Evolutionary conservation across 2,797 vertebrate species (phyloP).

Genomic region (Hippoglossus hippoglossus): DNA sequence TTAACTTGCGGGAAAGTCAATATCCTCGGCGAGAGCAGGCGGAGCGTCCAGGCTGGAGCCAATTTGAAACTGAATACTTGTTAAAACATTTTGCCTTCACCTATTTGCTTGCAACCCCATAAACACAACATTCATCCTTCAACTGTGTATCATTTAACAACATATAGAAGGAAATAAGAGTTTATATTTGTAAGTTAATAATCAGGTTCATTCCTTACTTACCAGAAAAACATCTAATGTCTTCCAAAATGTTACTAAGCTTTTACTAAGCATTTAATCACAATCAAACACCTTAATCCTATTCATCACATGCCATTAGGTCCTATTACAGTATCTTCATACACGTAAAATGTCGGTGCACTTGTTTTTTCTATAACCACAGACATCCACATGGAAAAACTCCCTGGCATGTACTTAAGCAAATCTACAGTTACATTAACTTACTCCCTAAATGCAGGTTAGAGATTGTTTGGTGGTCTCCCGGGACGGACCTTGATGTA

Average conservation of each 20-base stretch:
- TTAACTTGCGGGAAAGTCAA: slow-evolving; percentile 82
- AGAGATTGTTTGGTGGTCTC: slow-evolving; percentile 79
- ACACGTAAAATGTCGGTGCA: slow-evolving; percentile 38
- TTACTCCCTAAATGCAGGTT: slow-evolving; percentile 78
- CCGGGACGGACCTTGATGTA: slow-evolving; percentile 70
- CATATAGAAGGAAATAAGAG: background rate
- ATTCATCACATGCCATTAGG: slow-evolving; percentile 21
- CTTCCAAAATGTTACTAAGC: too few relatives aligned
- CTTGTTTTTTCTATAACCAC: slow-evolving; percentile 54
- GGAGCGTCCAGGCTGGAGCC: slow-evolving; percentile 72
- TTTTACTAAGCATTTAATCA: slow-evolving; percentile 20
- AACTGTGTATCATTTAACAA: slow-evolving; percentile 11
- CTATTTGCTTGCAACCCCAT: slow-evolving; percentile 43
- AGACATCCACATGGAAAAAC: slow-evolving; percentile 73
- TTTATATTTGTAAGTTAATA: background rate
- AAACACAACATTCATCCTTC: slow-evolving; percentile 19
- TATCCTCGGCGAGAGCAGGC: slow-evolving; percentile 76
- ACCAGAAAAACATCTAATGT: background rate
- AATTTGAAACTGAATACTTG: slow-evolving; percentile 76
- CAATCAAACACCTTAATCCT: slow-evolving; percentile 21
- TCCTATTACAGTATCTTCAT: slow-evolving; percentile 30
- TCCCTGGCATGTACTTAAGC: slow-evolving; percentile 77
- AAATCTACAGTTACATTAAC: slow-evolving; percentile 81
- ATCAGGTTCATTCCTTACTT: background rate
- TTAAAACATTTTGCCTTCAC: slow-evolving; percentile 61